Percentiles rank a stretch among this genome's conserved stretches.
These are phyloP conservation scores for Podarcis raffonei DNA, from an alignment of 2,113 vertebrate species.

Conservation along the genomic window DNA sequence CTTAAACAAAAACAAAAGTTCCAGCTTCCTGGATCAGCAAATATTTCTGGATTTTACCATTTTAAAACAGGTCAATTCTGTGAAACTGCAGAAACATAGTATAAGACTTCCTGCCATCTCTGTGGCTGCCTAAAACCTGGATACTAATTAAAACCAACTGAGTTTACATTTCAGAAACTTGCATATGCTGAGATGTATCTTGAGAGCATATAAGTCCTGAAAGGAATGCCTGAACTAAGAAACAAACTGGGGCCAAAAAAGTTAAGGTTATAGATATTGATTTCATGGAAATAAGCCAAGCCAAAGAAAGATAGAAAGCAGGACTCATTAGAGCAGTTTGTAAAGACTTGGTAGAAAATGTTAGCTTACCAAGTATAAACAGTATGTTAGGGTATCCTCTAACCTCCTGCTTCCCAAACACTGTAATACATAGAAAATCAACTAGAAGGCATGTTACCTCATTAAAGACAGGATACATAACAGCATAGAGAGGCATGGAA, in stretches of 20 bases:
- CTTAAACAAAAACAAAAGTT: neutral
- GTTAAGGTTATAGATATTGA: neutral
- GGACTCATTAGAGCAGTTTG: neutral
- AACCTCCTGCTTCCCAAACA: neutral
- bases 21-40: neutral
- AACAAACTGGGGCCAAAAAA: neutral
- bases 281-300: neutral
- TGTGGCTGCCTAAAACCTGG: neutral
- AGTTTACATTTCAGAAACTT: neutral
- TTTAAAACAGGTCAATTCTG: neutral
- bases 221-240: neutral
- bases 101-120: neutral
- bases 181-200: neutral
- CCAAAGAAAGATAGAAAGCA: neutral
- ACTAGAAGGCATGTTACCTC: slow-evolving; percentile 76
- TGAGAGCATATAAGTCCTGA: neutral
- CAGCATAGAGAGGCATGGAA: slow-evolving; percentile 92
- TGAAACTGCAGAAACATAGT: neutral
- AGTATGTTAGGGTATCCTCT: neutral
- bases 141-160: neutral
- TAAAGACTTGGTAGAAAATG: neutral
- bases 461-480: slow-evolving; percentile 97
- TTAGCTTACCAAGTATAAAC: neutral
- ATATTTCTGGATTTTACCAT: neutral
- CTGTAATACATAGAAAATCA: neutral